Evolutionary conservation across 2,797 vertebrate species (phyloP).

Genomic region (Psittacula derbiana): DNA sequence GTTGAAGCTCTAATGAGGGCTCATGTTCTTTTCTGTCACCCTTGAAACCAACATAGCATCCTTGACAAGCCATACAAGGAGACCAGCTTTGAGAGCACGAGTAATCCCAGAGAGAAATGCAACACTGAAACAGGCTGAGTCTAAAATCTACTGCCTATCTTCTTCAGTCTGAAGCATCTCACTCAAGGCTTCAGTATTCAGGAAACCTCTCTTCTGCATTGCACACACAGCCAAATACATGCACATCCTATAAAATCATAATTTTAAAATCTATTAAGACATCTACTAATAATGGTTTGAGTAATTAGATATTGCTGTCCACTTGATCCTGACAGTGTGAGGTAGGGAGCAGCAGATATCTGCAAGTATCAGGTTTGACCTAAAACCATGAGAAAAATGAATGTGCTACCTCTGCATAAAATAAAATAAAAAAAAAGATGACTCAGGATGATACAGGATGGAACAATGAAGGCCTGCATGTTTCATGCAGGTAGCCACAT

Average conservation of each 20-base stretch:
- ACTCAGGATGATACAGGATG: neutral
- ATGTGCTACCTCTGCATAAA: conserved; percentile 29
- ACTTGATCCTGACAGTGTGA: neutral
- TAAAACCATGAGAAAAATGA: neutral
- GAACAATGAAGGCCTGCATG: neutral
- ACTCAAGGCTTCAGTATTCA: neutral
- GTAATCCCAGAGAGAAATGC: neutral
- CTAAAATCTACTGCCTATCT: neutral
- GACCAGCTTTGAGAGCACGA: neutral
- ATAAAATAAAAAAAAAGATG: neutral
- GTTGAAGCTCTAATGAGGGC: neutral
- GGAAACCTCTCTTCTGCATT: neutral
- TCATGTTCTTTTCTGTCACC: neutral
- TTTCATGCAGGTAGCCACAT: conserved; percentile 1
- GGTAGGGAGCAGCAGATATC: neutral
- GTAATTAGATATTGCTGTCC: neutral
- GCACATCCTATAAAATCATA: neutral
- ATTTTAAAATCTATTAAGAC: neutral
- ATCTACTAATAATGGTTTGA: neutral
- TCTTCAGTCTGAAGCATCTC: neutral
- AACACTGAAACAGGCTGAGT: neutral
- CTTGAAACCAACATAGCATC: neutral
- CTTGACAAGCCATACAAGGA: neutral
- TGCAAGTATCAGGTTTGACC: neutral
- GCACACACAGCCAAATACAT: neutral